Evolutionary conservation across 2,888 invertebrate species (phyloP), one percentile per base, ranked within the genome.

Genomic region (Platycheirus rosarum): DNA sequence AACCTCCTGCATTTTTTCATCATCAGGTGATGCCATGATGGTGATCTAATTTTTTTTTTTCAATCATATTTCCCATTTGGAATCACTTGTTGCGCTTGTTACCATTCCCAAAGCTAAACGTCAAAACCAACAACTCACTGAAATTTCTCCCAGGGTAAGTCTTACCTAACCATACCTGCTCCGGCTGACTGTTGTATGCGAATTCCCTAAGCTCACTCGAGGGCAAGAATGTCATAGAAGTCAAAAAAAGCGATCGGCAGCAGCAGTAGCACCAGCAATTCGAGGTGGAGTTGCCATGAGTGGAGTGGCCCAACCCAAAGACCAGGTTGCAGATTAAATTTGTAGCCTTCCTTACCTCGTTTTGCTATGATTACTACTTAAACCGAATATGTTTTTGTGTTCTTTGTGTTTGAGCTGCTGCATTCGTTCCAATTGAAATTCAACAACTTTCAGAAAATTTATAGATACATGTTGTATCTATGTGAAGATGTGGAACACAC

Each of bases 401-500:
- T 65, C 66, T 55, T 57, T 74, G 57, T 75, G 60, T 40, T 51
- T 11, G 29, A 60, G 57, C 23, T 40, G 60, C 57, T 78, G 80
- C 75, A 75, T 53, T 57, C 60, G 18, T 42, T 71, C 55, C 60
- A 65, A 70, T 75, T 75, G 70, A 70, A 75, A 70, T 65, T 60
- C 75, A 75, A 70, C 75, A 76, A 71, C 75, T 80, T 76, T 76
- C 70, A 76, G 79, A 49, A 70, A 77, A 76, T 57, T 57, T 13
- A 70, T 48, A 62, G 53, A n/a, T 75, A 42, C 37, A 73, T 48
- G 44, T n/a, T n/a, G n/a, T 77, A 40, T 70, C 65, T 53, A 53
- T 66, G 42, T 62, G 70, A 71, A 71, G 71, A 75, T 70, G 70
- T 80, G 80, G 75, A 80, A 76, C 80, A 80, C 80, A 80, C 80